Percentiles rank a stretch among this genome's conserved stretches.
These are phyloP conservation scores for Salminus brasiliensis DNA, from an alignment of 2,113 vertebrate genomes.

Conservation along the genomic window DNA sequence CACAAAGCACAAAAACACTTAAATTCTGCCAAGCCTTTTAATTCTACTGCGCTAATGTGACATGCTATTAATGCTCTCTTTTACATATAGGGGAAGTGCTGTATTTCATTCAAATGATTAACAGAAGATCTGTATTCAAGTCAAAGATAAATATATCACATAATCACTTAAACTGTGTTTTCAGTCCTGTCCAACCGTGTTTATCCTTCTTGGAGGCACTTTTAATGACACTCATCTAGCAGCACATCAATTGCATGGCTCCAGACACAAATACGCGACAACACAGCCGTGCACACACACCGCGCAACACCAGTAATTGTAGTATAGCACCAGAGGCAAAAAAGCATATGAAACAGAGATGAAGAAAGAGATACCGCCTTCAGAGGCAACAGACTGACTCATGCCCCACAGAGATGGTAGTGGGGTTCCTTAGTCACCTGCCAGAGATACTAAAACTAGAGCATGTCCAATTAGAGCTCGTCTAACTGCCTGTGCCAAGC, in stretches of 20 bases:
- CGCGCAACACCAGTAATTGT: background rate
- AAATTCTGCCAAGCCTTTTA: background rate
- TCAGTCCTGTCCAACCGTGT: background rate
- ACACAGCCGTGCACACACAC: slow-evolving; percentile 1
- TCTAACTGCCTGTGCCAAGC: slow-evolving; percentile 18
- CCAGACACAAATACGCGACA: background rate
- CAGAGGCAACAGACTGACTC: slow-evolving; percentile 50
- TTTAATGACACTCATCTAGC: slow-evolving; percentile 38
- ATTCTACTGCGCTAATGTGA: background rate
- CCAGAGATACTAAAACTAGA: slow-evolving; percentile 48
- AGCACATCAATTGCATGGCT: slow-evolving; percentile 29
- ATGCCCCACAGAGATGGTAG: slow-evolving; percentile 31
- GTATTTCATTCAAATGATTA: background rate
- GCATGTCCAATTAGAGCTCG: slow-evolving; percentile 52
- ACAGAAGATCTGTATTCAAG: background rate
- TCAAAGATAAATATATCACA: slow-evolving; percentile 11
- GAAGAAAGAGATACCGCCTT: slow-evolving; percentile 34
- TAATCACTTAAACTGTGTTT: background rate
- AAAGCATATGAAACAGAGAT: slow-evolving; percentile 31
- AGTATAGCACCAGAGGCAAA: slow-evolving; percentile 24
- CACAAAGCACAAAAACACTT: background rate
- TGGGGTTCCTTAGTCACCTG: slow-evolving; percentile 37
- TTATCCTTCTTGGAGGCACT: slow-evolving; percentile 15
- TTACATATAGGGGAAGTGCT: background rate
- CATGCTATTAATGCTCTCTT: background rate